These are phyloP conservation scores for Acipenser ruthenus DNA, from an alignment of 2,797 vertebrate species.

Conservation along the genomic window DNA sequence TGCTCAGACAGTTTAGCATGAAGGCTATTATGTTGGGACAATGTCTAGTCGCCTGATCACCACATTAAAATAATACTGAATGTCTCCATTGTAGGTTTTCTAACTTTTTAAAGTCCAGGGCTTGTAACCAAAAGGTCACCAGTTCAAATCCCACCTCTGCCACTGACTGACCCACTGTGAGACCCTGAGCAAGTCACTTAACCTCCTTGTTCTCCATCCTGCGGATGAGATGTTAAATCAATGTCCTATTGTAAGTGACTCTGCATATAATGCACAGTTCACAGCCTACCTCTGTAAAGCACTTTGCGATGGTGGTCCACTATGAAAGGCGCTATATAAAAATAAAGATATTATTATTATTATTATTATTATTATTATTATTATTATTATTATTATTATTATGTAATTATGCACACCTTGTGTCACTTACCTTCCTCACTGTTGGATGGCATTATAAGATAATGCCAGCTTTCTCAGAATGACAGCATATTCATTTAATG, in stretches of 20 bases:
- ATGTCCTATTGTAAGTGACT: too few relatives aligned
- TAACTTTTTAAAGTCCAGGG: neutral
- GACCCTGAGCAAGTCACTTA: too few relatives aligned
- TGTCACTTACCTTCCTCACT: neutral
- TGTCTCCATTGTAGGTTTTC: neutral
- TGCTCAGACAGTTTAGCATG: neutral
- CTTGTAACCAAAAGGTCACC: neutral
- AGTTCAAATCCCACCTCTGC: too few relatives aligned
- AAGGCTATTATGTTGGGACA: neutral
- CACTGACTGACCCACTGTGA: too few relatives aligned
- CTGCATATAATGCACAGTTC: too few relatives aligned
- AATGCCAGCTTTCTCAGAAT: neutral
- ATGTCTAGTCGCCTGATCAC: neutral
- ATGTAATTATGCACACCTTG: neutral
- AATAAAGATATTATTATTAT: too few relatives aligned
- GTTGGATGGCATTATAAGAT: neutral
- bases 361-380: too few relatives aligned
- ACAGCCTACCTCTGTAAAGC: too few relatives aligned
- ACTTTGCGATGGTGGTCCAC: too few relatives aligned
- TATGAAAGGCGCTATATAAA: too few relatives aligned
- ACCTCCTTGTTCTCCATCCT: too few relatives aligned
- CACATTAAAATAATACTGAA: neutral
- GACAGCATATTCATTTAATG: neutral
- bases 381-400: neutral
- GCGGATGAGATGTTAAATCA: too few relatives aligned